Base-by-base conservation (phyloP, 2,797 vertebrate species). In the Enteromius viviparus region DNA sequence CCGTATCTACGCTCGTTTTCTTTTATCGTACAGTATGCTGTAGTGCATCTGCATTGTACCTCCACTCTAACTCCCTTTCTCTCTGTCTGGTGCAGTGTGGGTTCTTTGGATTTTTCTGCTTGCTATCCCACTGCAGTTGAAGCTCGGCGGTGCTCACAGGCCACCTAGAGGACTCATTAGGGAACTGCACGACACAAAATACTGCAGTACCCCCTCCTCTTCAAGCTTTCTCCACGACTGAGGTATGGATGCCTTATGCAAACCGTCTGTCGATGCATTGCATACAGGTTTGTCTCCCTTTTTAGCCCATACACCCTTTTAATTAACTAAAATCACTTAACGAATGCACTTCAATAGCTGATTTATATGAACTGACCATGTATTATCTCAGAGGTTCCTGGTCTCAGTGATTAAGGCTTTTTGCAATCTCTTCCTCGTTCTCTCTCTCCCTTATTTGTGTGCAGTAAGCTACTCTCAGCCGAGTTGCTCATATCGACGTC, bases 101-200 rank as follows among this genome's bases (percentile, higher is more conserved):
- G 21, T 83, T 80, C 71, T 88, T 81, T 84, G 87, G 83, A 82
- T 83, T 85, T 84, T 49, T 60, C 58, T 80, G 45, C 75, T 76
- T 45, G 29, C 34, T 77, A 47, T 78, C 26, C 74, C 53, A 76
- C 55, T 23, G 80, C 88, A 72, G 82, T 84, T 81, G 47, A 77
- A 34, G 82, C 92, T 89, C 71, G 86, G 87, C 84, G 85, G 90
- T 89, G 88, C 88, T 87, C 60, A 83, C 69, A 89, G 76, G 91
- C 90, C 91, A 90, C 90, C 91, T 90, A 92, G 84, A 76, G 92
- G 89, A 51, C 84, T 69, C 65, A 82, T 19, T 2, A 15, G 26
- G 78, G 87, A 90, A 92, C 87, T 93, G 85, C 91, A 91, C 37
- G 53, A 37, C 45, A 82, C 77, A 86, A 92, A 93, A 88, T 86